Percentiles rank a stretch among this genome's conserved stretches.
Conservation (phyloP, 2,797 vertebrate species). For the Melopsittacus undulatus region DNA sequence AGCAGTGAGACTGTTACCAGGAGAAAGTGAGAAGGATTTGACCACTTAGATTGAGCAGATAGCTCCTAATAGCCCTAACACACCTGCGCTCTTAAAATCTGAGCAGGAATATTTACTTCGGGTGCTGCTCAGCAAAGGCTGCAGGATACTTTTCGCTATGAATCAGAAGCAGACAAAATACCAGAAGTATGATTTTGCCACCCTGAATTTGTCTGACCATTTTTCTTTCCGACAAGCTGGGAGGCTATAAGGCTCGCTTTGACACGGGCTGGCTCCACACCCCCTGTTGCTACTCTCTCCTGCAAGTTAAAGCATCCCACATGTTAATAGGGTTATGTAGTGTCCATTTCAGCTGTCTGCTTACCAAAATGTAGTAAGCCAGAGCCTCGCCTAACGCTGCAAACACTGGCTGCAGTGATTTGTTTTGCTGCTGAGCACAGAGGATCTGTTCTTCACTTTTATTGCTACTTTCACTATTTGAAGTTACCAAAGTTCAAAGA, state of each 20-base stretch:
- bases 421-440: neutral
- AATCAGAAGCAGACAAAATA: neutral
- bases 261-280: neutral
- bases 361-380: neutral
- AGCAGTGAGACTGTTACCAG: neutral
- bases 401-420: neutral
- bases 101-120: neutral
- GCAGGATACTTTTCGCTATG: neutral
- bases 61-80: neutral
- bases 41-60: neutral
- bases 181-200: neutral
- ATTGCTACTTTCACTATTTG: neutral
- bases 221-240: neutral
- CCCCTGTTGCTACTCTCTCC: neutral
- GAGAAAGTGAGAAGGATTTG: neutral
- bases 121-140: neutral
- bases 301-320: neutral
- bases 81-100: neutral
- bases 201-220: neutral
- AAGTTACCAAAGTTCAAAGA: constrained; percentile 52
- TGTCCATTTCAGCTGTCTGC: neutral
- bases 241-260: neutral
- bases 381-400: neutral
- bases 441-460: neutral
- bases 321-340: neutral